Evolutionary conservation across 2,888 invertebrate genomes (phyloP).

Genomic region (Cataglyphis cursor): DNA sequence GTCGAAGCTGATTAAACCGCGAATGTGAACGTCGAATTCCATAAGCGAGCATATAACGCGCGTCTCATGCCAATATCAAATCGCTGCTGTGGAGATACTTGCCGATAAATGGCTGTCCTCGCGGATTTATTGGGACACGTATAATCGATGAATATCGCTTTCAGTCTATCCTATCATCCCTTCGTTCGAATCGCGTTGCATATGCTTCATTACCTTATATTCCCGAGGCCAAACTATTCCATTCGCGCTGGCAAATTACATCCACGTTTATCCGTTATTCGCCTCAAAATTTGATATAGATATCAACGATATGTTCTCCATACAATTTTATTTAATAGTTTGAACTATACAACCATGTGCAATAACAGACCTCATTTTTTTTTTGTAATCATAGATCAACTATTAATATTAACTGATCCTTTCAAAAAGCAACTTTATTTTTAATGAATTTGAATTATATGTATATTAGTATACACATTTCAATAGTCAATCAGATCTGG

Average conservation of each 20-base stretch:
- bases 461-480: not conserved
- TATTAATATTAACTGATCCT: slow-evolving; percentile 1
- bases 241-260: slow-evolving; percentile 46
- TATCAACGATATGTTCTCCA: not conserved
- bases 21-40: slow-evolving; percentile 33
- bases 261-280: not conserved
- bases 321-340: not conserved
- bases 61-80: slow-evolving; percentile 58
- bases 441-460: not conserved
- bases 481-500: not conserved
- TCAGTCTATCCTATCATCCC: slow-evolving; percentile 66
- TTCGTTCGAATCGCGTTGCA: slow-evolving; percentile 61
- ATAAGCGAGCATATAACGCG: slow-evolving; percentile 8
- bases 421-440: not conserved
- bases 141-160: slow-evolving; percentile 68
- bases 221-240: slow-evolving; percentile 55
- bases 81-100: slow-evolving; percentile 50
- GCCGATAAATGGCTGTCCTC: slow-evolving; percentile 58
- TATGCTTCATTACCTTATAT: slow-evolving; percentile 63
- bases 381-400: not conserved
- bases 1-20: slow-evolving; percentile 27
- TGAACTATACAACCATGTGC: not conserved
- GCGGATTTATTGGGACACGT: slow-evolving; percentile 60
- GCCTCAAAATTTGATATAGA: slow-evolving; percentile 14
- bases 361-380: not conserved